Evolutionary conservation across 2,888 invertebrate genomes (phyloP), one percentile per base, ranked within the genome.

Genomic region (Pyrocoelia pectoralis): DNA sequence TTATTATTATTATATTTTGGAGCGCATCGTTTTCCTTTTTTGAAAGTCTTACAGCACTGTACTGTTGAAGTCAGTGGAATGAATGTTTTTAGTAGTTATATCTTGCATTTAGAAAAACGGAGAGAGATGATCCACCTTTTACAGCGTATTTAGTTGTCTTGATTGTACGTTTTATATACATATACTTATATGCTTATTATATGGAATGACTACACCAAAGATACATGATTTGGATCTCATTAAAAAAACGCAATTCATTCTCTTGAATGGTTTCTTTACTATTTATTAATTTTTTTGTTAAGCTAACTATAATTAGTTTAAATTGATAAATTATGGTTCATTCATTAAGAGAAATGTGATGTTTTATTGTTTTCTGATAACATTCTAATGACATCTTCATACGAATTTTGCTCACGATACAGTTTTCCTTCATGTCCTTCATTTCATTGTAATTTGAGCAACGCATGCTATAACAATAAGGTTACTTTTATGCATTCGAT

Each of bases 211-310:
- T 68, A 56, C 65, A 59, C 56, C 59, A 68, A 60, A 68, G 46
- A 61, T 55, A 51, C 54, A 50, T 60, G 55, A 60, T 59, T 66
- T 67, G 56, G 56, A 60, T 65, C 67, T 66, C 67, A 62, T 65
- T 49, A 55, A 57, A 70, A 74, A 75, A 73, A 59, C 74, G 77
- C 77, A 76, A 76, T 74, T 77, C 77, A 77, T 71, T 64, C 61
- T 65, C 64, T 55, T 69, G 73, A 74, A 76, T 74, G 73, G 74
- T 13, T 43, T 43, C 41, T 43, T 43, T 15, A 13, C 15, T 13
- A 15, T 43, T 15, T 5, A 12, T 43, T 15, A 8, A 43, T 43
- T 33, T n/a, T 43, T 43, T 43, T 8, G 8, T 43, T 3, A 43
- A 2, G 6, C 4, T 15, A 15, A 15, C 1, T 13, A 43, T 15